Evolutionary conservation across 92 coral and sea anemone species (phyloP), one percentile per base, ranked within the genome.

Genomic region (Meandrina meandrites): DNA sequence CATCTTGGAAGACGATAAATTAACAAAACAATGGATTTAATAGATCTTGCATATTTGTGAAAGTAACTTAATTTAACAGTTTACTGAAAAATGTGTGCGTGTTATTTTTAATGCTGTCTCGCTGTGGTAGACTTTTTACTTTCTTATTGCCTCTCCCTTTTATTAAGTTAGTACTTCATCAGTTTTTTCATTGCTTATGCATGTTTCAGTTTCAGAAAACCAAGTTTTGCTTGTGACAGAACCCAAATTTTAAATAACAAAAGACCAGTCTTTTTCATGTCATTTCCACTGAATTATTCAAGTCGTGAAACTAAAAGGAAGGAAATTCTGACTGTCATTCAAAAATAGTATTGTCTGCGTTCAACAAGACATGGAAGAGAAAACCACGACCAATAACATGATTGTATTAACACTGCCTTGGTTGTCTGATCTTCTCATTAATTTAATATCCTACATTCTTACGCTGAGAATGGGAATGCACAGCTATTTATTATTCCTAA

Each of bases 181-280:
- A 8, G 37, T 21, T 8, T 0, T 24, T 6, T 56, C 48, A 70
- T 48, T 82, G 5, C 36, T 50, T 32, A 42, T 15, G 64, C 67
- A 48, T 28, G 19, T 72, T 82, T 82, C 86, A 51, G 34, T 82
- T 82, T 82, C 86, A 40, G 50, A 31, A 82, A 82, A 81, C 19
- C 22, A n/a, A 57, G 53, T 19, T 67, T 47, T 13, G 22, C 15
- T 19, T 27, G 31, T 1, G 16, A 48, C 62, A 27, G 32, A 50
- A 30, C 34, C 36, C 36, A 30, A 67, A 81, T 45, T 4, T 42
- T 16, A 13, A 48, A n/a, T 2, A 14, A 36, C 31, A 21, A 47
- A 81, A 42, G 27, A 4, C 15, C 17, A 42, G 13, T n/a, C 47
- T 36, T 35, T 5, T 36, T 34, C 27, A 3, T 71, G 37, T 36